Evolutionary conservation across 1,140 invertebrate genomes (phyloP).

Genomic region (Stegodyphus mimosarum): DNA sequence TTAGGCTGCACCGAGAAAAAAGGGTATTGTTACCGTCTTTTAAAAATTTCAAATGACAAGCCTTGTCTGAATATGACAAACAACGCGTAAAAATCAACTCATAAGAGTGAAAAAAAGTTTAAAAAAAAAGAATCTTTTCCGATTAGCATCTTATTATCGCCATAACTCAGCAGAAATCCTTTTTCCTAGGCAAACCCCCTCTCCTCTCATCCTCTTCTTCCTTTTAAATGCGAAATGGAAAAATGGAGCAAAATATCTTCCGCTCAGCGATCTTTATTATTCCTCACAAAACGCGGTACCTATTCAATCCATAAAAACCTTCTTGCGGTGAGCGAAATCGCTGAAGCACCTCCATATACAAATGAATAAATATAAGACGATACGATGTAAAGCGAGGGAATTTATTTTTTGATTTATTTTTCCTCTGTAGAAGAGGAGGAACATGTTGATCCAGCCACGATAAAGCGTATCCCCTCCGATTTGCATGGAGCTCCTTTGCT

Average conservation of each 20-base stretch:
- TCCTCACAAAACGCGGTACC: conserved; percentile 31
- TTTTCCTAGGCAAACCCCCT: not conserved
- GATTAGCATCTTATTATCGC: conserved; percentile 56
- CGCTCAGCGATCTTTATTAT: conserved; percentile 40
- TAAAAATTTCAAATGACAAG: too few relatives aligned
- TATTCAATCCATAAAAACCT: conserved; percentile 30
- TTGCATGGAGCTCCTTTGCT: conserved; percentile 17
- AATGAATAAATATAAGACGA: conserved; percentile 58
- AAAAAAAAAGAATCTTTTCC: conserved; percentile 4
- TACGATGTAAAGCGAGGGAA: conserved; percentile 7
- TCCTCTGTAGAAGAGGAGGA: not conserved
- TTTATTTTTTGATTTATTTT: conserved; percentile 10
- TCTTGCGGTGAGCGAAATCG: conserved; percentile 29
- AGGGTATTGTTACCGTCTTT: too few relatives aligned
- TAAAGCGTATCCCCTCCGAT: conserved; percentile 45
- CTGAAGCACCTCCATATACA: conserved; percentile 9
- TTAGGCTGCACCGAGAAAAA: too few relatives aligned
- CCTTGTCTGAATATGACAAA: too few relatives aligned
- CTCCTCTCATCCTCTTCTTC: not conserved
- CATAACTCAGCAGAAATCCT: conserved; percentile 35
- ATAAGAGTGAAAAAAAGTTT: not conserved
- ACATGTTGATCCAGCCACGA: conserved; percentile 46
- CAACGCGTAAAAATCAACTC: too few relatives aligned
- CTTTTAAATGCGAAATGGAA: not conserved
- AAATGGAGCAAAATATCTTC: conserved; percentile 23